Base-by-base conservation (phyloP, 1,140 invertebrate genomes). In the Trissolcus basalis region DNA sequence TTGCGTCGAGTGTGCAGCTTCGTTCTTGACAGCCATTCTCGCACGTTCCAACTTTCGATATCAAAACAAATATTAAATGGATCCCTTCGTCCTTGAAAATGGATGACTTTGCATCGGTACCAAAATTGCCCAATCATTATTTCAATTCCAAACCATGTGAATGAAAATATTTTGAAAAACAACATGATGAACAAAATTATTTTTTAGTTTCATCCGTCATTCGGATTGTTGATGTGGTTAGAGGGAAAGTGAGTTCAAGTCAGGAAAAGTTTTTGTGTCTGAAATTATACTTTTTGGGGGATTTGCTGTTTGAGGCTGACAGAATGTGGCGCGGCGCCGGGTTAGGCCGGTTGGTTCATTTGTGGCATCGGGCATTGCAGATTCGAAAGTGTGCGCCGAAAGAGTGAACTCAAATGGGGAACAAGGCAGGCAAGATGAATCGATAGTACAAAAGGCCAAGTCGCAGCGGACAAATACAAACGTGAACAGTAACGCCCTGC, bases 1-100 rank as follows among this genome's bases (percentile, higher is more conserved):
- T 83, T 78, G 55, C 75, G 50, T 79, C 79, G 78, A 80, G 82
- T 76, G 76, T 73, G 70, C 61, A 19, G 15, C 36, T 58, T 13
- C 58, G 72, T 76, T 63, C 54, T 53, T 63, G 63, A 55, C 50
- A 48, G 49, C 59, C 45, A 39, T 39, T 49, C 15, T 54, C 15
- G 64, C 76, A 69, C 60, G 67, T 77, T 64, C 33, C 41, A 14
- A 33, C 35, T 45, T 13, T 45, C 43, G 64, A 45, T 13, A 58
- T 32, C 51, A 64, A 64, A 72, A 47, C 50, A 60, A 50, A 19
- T 4, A 0, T 54, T 56, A 41, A 41, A 69, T 60, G 56, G 65
- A 60, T 60, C 56, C 56, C 1, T 13, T 60, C n/a, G 54, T 69
- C 35, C 50, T 69, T 0, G 65, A 69, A 32, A 69, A 69, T 44